phyloP scores from a whole-genome alignment of 1,140 invertebrate species.

The Melipona quadrifasciata region DNA sequence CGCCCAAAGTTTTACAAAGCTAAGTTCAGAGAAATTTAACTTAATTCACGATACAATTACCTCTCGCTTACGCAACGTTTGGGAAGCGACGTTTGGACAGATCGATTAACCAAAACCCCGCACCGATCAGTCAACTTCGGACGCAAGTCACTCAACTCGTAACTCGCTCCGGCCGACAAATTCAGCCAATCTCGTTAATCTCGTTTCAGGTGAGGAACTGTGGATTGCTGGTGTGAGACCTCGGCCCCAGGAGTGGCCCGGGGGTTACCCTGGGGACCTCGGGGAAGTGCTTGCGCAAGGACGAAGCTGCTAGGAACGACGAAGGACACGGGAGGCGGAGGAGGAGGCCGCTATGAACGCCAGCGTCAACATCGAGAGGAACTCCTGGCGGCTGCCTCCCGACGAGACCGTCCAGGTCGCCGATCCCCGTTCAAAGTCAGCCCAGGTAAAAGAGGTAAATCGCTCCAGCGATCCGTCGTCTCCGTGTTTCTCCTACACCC shows the following conservation, averaged over 20 bases:
- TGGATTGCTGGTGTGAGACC: slow-evolving; percentile 69
- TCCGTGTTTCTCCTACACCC: not conserved
- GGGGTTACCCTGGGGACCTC: slow-evolving; percentile 74
- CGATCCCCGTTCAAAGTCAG: slow-evolving; percentile 91
- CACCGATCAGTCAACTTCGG: no score
- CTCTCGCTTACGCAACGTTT: no score
- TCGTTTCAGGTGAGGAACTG: slow-evolving; percentile 71
- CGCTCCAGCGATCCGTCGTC: slow-evolving; percentile 54
- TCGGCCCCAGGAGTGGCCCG: slow-evolving; percentile 77
- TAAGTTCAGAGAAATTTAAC: no score
- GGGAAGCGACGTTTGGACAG: no score
- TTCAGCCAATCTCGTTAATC: not conserved
- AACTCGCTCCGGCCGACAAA: not conserved
- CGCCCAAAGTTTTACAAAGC: no score
- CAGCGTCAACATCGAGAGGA: slow-evolving; percentile 90
- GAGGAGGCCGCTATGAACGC: slow-evolving; percentile 87
- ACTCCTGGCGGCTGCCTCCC: slow-evolving; percentile 92
- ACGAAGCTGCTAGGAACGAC: slow-evolving; percentile 67
- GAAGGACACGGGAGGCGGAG: slow-evolving; percentile 67
- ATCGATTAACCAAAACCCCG: not conserved
- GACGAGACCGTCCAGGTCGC: slow-evolving; percentile 94
- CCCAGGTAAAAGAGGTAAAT: slow-evolving; percentile 82
- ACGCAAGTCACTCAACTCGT: not conserved
- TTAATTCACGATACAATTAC: no score
- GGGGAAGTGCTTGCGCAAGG: slow-evolving; percentile 68